Base-by-base conservation (phyloP, 2,113 vertebrate species). In the Micronycteris hirsuta region DNA sequence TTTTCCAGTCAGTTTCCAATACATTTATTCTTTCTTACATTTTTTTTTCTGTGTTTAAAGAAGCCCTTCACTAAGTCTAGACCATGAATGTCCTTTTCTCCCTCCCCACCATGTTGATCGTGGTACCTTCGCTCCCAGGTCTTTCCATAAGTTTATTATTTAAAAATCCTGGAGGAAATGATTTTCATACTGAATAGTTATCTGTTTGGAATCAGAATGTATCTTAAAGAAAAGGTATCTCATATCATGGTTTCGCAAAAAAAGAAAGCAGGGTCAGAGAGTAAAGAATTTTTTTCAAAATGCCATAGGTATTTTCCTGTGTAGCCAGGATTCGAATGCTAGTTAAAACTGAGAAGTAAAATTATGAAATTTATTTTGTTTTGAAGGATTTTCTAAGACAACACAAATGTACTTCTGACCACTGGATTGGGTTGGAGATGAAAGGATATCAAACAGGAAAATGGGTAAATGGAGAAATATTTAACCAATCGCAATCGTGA, bases 391-490 rank as follows among this genome's bases (percentile, higher is more conserved):
- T 96, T 86, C 65, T 95, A 52, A 68, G 0, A 43, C 17, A 20
- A 12, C 10, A 52, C 43, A 95, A 76, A 86, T 10, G 47, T 7
- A 38, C 1, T 74, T 52, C 5, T 86, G 93, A 96, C 93, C 73
- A 86, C 24, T 96, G 96, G 96, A 93, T 96, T 61, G 28, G 65
- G 4, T 28, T 49, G 65, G 20, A 28, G 5, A 56, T 71, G 73
- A 58, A 28, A 31, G 26, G 45, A 89, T 65, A 67, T 41, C 15
- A 31, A 78, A 67, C 1, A 41, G 45, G 33, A 81, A 16, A 19
- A 45, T 76, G 73, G 80, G 7, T 78, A 54, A 63, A 73, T 36
- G 70, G 19, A 78, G 14, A 2, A n/a, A 31, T 0, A 43, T 24
- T 47, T 92, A 31, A 41, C 7, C 36, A 73, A 16, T 31, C 13